These are phyloP conservation scores for Amphimallon solstitiale DNA, from an alignment of 2,888 invertebrate species.

Conservation along the genomic window DNA sequence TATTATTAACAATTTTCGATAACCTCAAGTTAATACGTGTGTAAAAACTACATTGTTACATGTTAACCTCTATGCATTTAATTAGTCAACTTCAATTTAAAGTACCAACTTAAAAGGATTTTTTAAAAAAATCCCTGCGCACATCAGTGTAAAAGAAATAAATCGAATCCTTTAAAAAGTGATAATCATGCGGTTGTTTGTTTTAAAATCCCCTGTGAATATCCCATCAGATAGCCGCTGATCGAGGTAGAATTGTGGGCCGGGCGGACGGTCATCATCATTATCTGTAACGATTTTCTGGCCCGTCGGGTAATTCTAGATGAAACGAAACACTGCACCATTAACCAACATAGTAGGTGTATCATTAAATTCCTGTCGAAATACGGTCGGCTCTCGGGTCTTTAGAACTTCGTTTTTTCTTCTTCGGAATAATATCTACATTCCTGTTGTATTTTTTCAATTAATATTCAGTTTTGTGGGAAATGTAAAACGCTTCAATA, in stretches of 20 bases:
- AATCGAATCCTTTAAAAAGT: background rate
- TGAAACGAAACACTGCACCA: slow-evolving; percentile 30
- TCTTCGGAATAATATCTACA: background rate
- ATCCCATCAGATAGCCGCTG: background rate
- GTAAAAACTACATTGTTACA: no score
- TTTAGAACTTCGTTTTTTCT: background rate
- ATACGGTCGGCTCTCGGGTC: background rate
- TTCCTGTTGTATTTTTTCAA: no score
- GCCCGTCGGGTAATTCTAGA: slow-evolving; percentile 19
- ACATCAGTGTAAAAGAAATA: background rate
- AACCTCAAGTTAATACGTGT: no score
- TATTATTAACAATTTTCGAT: no score
- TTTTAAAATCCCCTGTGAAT: background rate
- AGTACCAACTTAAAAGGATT: no score
- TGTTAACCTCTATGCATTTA: no score
- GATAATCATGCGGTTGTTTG: background rate
- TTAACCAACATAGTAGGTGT: slow-evolving; percentile 29
- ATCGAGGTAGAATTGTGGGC: slow-evolving; percentile 5
- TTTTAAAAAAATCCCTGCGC: no score
- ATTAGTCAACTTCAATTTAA: no score
- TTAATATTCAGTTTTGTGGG: no score
- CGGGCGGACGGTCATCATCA: slow-evolving; percentile 11
- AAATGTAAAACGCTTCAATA: no score
- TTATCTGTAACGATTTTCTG: slow-evolving; percentile 29
- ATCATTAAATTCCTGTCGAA: slow-evolving; percentile 27